These are phyloP conservation scores for Paradisaea rubra DNA, from an alignment of 2,113 vertebrate species.

Conservation along the genomic window DNA sequence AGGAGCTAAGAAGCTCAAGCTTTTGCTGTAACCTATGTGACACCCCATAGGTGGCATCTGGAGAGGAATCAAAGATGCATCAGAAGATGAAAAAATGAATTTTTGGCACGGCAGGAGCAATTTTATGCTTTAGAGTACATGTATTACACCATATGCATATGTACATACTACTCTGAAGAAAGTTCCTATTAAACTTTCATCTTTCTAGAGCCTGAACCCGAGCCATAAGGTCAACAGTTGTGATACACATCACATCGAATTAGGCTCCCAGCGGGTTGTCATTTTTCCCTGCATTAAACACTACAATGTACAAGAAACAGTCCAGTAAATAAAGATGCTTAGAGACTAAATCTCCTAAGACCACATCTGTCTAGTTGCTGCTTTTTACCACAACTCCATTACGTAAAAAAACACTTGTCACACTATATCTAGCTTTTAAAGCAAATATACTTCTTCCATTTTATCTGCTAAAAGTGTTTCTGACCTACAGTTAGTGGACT, in stretches of 20 bases:
- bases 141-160: accelerated
- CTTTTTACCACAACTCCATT: neutral
- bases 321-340: neutral
- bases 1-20: neutral
- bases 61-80: neutral
- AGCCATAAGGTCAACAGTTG: neutral
- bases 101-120: neutral
- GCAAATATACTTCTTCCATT: neutral
- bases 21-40: neutral
- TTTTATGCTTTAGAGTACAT: neutral
- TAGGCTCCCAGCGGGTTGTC: neutral
- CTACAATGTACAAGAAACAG: neutral
- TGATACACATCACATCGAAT: neutral
- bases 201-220: neutral
- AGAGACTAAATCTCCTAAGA: neutral
- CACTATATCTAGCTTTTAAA: neutral
- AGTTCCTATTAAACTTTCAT: neutral
- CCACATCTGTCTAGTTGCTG: neutral
- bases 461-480: neutral
- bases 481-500: neutral
- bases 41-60: accelerated
- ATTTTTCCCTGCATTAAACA: neutral
- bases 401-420: neutral
- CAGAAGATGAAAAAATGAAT: neutral
- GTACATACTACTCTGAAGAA: neutral